Evolutionary conservation across 2,888 invertebrate species (phyloP).

Genomic region (Pristionchus entomophagus): DNA sequence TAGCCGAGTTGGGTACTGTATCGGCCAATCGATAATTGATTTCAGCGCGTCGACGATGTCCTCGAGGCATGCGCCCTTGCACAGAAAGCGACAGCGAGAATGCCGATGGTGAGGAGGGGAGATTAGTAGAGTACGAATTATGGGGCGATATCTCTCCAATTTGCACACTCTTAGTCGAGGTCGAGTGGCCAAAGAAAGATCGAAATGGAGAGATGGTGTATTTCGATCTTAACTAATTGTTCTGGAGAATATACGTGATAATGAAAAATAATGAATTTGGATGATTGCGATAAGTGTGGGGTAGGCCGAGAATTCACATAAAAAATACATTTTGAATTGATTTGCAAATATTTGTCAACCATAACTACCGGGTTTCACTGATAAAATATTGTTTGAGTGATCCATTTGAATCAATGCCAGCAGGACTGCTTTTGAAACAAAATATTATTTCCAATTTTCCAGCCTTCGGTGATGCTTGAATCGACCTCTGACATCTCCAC

Average conservation of each 20-base stretch:
- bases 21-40: neutral
- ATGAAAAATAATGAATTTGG: no score
- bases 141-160: no score
- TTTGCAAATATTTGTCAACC: neutral
- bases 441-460: neutral
- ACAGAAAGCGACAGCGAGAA: neutral
- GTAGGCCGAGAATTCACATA: no score
- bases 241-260: no score
- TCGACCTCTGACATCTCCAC: slow-evolving; percentile 23
- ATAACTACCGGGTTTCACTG: neutral
- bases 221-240: no score
- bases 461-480: slow-evolving; percentile 10
- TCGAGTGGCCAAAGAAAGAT: no score
- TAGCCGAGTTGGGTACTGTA: no score
- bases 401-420: neutral
- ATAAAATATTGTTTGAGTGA: no score
- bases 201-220: no score
- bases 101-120: slow-evolving; percentile 14
- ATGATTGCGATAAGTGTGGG: no score
- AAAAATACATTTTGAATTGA: no score
- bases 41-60: slow-evolving; percentile 37
- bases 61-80: slow-evolving; percentile 21
- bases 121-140: neutral
- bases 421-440: neutral
- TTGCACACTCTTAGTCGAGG: no score